Evolutionary conservation across 2,888 invertebrate species (phyloP), one percentile per base, ranked within the genome.

Genomic region (Sphinx pinastri): DNA sequence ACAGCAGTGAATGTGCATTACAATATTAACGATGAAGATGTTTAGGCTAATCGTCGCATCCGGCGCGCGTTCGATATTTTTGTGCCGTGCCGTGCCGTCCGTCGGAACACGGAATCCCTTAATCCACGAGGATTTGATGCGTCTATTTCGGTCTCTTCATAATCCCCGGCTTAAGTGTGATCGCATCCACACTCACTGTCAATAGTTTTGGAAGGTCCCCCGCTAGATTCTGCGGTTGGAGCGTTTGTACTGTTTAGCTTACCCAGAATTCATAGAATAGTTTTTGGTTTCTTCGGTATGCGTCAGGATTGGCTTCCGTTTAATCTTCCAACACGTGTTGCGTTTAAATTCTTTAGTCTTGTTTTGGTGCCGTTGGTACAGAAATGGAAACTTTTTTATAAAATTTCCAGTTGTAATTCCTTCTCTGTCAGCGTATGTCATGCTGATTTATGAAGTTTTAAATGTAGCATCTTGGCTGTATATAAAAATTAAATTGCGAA

Each of bases 141-240:
- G 90, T 93, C 94, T 94, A 94, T 94, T 94, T 94, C 88, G 93
- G 94, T 93, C 92, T 91, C 89, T 88, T 93, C 92, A 92, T 93
- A 94, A 94, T 93, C 93, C 93, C 84, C 69, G 84, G 93, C 91
- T 94, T 94, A 94, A 91, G 90, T 88, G 87, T 92, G 94, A 94
- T 94, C 92, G 93, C 91, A 91, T 92, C 94, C 94, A 93, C 93
- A 93, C 92, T 91, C 91, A 90, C 93, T 93, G 94, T 94, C 94
- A 93, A 94, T 94, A 94, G 94, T 94, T 94, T 92, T 84, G 87
- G 92, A 92, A 90, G 91, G 89, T 88, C 89, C 84, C 55, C 85
- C 84, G 89, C 87, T 89, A 89, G 91, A 91, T 92, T 91, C 91
- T 93, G 93, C 88, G 93, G 93, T 92, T 80, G 84, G 77, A 80